Base-by-base conservation (phyloP, 2,888 invertebrate species). In the Lycocerus yunnanus region DNA sequence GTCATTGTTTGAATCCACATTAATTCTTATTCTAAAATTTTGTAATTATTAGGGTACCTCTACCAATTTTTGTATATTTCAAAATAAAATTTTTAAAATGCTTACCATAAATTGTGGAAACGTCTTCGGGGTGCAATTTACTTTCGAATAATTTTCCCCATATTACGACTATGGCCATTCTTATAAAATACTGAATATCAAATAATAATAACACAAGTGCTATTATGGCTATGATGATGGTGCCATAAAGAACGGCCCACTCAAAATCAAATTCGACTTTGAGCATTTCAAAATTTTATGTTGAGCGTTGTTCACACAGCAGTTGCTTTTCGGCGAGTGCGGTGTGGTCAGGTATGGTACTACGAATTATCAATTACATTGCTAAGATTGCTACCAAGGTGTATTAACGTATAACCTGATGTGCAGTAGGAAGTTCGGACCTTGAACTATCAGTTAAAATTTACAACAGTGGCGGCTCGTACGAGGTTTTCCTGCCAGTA, bases 171-270 rank as follows among this genome's bases (percentile, higher is more conserved):
- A 92, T 91, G n/a, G 90, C 87, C 72, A 93, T 90, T 79, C 95
- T 89, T 20, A 95, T 83, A 82, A 95, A 95, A 81, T 95, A 95
- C 84, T 94, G 93, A 2, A 95, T 93, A 86, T 95, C 95, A 88
- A 93, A 93, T 72, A 93, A 89, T 15, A 93, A 86, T 83, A 94
- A 95, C 27, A 93, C 86, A 27, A 94, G 43, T 10, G 72, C 66
- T 6, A 73, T n/a, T 13, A 78, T 10, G 18, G 66, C 68, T 20
- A 75, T 14, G 14, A 66, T 6, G 11, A 75, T 61, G 3, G 69
- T 74, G 13, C 24, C 21, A 58, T 72, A 78, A 16, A 77, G 14
- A 18, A 79, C 84, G n/a, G 73, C 65, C 16, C 72, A 68, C 43
- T 78, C 77, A 14, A 80, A 59, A 68, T 80, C 78, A 14, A 80